phyloP scores from a whole-genome alignment of 2,113 vertebrate species.

The Catharus bicknelli region DNA sequence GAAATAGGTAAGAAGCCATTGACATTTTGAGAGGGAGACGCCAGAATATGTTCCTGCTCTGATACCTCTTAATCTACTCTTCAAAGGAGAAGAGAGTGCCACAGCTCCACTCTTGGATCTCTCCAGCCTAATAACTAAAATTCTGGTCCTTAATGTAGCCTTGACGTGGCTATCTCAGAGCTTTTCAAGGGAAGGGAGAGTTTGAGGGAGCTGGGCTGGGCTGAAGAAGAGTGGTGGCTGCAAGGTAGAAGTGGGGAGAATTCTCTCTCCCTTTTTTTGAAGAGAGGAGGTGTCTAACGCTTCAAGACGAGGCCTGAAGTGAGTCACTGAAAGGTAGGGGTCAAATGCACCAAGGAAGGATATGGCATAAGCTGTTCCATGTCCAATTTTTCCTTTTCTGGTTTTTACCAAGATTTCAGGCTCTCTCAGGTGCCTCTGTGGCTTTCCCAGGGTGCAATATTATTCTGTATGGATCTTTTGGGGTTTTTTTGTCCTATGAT shows the following conservation, averaged over 20 bases:
- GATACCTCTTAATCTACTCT: neutral
- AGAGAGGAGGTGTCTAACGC: neutral
- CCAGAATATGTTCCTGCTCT: neutral
- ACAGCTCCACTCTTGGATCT: neutral
- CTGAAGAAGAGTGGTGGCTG: neutral
- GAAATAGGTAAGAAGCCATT: neutral
- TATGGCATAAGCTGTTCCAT: neutral
- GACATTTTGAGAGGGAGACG: neutral
- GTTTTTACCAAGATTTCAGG: neutral
- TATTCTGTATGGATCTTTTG: neutral
- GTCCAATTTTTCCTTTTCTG: neutral
- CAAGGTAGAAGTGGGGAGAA: accelerated
- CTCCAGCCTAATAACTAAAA: neutral
- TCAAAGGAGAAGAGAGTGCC: neutral
- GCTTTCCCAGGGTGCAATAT: neutral
- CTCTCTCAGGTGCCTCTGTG: neutral
- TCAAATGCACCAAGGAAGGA: neutral
- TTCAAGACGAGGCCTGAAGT: neutral
- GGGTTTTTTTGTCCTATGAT: accelerated
- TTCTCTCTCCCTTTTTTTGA: neutral
- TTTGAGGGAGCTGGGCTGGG: neutral
- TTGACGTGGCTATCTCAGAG: neutral
- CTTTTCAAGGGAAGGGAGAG: neutral
- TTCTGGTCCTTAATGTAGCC: neutral
- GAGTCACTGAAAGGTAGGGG: neutral